These are phyloP conservation scores for Protonemura montana DNA, from an alignment of 2,888 invertebrate species.

Conservation along the genomic window DNA sequence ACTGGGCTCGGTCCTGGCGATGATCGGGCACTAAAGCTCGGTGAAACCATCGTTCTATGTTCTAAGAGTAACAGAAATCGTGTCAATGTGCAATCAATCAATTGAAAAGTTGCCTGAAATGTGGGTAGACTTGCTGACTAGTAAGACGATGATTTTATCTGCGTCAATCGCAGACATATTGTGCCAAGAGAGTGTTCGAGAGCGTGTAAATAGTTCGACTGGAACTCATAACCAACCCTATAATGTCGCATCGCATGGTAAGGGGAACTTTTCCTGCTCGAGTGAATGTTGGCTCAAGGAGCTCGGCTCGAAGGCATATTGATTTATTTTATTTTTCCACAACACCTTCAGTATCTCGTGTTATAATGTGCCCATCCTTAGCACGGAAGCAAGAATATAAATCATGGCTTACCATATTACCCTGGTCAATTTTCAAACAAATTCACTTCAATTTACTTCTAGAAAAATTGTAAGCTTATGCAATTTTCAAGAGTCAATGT, in stretches of 20 bases:
- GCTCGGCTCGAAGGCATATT: neutral
- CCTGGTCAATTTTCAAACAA: neutral
- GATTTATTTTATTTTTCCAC: neutral
- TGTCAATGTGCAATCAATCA: slow-evolving; percentile 2
- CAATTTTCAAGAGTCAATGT: too few species aligned
- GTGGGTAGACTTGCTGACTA: neutral
- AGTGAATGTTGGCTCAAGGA: neutral
- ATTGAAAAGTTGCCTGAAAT: neutral
- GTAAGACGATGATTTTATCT: neutral
- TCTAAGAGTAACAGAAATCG: slow-evolving; percentile 53
- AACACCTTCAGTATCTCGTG: slow-evolving; percentile 3
- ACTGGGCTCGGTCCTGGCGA: slow-evolving; percentile 63
- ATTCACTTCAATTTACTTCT: too few species aligned
- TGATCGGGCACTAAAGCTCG: slow-evolving; percentile 60
- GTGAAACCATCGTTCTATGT: slow-evolving; percentile 59
- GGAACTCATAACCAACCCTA: neutral
- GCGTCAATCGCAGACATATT: neutral
- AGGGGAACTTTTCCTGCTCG: neutral
- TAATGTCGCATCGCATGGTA: neutral
- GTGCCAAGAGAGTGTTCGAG: neutral
- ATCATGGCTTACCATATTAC: neutral
- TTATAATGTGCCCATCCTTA: neutral
- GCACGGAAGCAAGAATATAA: neutral
- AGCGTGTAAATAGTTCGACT: neutral
- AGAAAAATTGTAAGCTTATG: too few species aligned